Evolutionary conservation across 1,140 invertebrate genomes (phyloP), one percentile per base, ranked within the genome.

Genomic region (Phortica variegata): DNA sequence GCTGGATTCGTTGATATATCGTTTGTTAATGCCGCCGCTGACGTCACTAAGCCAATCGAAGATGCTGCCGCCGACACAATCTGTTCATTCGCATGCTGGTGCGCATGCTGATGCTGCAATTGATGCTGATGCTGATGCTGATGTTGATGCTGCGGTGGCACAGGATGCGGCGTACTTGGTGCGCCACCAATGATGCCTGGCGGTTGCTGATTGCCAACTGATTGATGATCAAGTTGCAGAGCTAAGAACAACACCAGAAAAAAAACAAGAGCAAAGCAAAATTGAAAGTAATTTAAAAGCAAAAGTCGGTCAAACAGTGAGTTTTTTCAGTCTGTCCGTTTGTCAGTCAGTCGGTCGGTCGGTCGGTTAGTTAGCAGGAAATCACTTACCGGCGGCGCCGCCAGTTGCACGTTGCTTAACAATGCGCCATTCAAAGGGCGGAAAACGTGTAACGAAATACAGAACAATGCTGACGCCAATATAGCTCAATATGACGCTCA

Each of bases 401-500:
- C n/a, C 33, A 37, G 12, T 37, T 37, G 16, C 32, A 5, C 55
- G 48, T 15, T 54, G 47, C 23, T 85, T 81, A 18, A 86, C 77
- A 23, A 85, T 78, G 49, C 87, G 82, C 93, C 94, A 97, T 75
- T 98, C 97, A 71, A 95, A 92, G 0, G 96, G 95, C 7, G 93
- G 96, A 76, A 98, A 98, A 54, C 87, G 82, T 13, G 94, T 97
- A 8, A 99, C 92, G 43, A 96, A 86, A 77, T 95, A 97, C 1
- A 97, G 82, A 0, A 97, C 94, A 46, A 97, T 91, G 65, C 92
- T 95, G 1, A 98, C 96, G 0, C 94, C 94, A 44, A 98, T 85
- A 77, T 97, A 98, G 37, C 93, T 95, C 73, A 97, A 93, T 47
- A 96, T 88, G 32, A 98, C 91, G 77, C 95, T 97, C 33, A 91